These are phyloP conservation scores for Hemibagrus wyckioides DNA, from an alignment of 2,113 vertebrate species.

Conservation along the genomic window DNA sequence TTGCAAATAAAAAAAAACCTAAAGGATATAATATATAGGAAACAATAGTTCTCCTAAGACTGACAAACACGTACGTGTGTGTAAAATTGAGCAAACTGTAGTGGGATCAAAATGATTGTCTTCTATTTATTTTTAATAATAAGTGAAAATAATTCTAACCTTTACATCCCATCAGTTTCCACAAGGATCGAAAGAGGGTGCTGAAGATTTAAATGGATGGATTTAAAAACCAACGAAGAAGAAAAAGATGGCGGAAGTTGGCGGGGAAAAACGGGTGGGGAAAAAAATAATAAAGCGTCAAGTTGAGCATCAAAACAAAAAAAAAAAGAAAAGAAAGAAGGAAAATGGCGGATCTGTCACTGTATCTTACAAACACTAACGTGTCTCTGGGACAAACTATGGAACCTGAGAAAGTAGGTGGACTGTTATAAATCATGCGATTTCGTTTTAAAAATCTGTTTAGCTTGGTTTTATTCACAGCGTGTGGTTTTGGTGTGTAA, in stretches of 20 bases:
- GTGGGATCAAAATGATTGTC: not conserved
- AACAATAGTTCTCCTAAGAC: not conserved
- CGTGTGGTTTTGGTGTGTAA: not conserved
- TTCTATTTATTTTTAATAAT: not conserved
- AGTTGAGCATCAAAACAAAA: not conserved
- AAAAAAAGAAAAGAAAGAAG: not conserved
- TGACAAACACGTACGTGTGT: not conserved
- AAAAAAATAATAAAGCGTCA: not conserved
- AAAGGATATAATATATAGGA: too few species aligned
- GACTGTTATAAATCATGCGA: not conserved
- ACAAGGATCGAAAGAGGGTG: not conserved
- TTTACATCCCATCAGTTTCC: not conserved
- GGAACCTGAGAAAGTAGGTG: conserved; percentile 71
- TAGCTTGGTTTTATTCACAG: not conserved
- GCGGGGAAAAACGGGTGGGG: not conserved
- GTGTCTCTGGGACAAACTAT: conserved; percentile 68
- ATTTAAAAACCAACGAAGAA: not conserved
- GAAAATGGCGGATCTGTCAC: conserved; percentile 65
- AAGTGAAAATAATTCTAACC: not conserved
- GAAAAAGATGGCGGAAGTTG: not conserved
- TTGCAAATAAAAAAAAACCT: too few species aligned
- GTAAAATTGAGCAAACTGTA: not conserved
- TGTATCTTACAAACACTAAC: conserved; percentile 67
- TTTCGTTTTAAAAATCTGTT: not conserved
- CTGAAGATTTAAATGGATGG: not conserved